Evolutionary conservation across 2,113 vertebrate species (phyloP).

Genomic region (Vicugna pacos): DNA sequence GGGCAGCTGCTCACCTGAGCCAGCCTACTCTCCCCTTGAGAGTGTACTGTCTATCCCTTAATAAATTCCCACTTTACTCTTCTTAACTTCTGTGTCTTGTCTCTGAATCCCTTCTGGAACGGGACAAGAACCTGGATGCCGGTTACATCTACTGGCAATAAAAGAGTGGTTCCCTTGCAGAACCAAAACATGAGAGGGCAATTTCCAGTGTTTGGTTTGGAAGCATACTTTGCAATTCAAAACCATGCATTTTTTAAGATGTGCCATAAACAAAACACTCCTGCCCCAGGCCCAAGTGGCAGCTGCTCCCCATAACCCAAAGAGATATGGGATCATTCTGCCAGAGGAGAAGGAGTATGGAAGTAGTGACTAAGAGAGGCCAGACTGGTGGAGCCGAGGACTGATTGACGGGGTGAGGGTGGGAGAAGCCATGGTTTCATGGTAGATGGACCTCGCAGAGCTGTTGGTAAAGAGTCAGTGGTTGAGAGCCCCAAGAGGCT

Average conservation of each 20-base stretch:
- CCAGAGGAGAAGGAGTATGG: background rate
- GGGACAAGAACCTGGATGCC: no score
- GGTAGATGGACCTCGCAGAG: background rate
- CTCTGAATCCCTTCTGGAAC: no score
- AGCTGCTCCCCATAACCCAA: background rate
- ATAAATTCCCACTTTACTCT: no score
- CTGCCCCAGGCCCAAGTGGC: background rate
- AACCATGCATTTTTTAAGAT: background rate
- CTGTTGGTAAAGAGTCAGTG: background rate
- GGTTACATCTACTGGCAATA: background rate
- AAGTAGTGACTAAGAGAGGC: background rate
- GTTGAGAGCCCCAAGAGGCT: background rate
- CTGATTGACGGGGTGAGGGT: background rate
- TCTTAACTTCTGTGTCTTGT: no score
- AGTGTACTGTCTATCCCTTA: no score
- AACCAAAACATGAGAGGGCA: background rate
- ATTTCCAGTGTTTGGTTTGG: background rate
- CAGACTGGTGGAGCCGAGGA: background rate
- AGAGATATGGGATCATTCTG: background rate
- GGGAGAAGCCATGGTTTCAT: background rate
- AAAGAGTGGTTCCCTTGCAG: background rate
- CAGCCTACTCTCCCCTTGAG: no score
- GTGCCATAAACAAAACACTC: background rate
- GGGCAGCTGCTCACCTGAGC: no score
- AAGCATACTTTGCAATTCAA: background rate